Conservation (phyloP, 1,140 invertebrate genomes). For the Drosophila pallidifrons region DNA sequence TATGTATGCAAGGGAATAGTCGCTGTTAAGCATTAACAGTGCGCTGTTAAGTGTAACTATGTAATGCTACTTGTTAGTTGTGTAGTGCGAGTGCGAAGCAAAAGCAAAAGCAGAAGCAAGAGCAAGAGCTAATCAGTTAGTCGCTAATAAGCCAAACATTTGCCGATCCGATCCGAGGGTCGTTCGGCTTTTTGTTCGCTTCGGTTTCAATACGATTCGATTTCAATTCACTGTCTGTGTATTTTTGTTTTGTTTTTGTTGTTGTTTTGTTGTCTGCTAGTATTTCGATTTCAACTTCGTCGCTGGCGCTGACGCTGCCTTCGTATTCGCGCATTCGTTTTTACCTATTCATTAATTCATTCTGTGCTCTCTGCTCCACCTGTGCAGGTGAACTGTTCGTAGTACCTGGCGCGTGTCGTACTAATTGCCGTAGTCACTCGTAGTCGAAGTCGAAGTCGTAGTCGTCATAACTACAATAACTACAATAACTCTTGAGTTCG, state of each 20-base stretch:
- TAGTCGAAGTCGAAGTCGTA: conserved; percentile 20
- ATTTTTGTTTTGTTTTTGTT: background rate
- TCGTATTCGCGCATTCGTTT: conserved; percentile 13
- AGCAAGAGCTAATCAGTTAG: conserved; percentile 45
- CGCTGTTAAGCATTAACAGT: conserved; percentile 2
- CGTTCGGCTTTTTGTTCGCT: conserved; percentile 30
- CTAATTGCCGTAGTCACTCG: conserved; percentile 48
- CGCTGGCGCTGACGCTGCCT: background rate
- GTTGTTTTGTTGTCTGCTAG: conserved; percentile 11
- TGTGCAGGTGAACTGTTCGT: conserved; percentile 70
- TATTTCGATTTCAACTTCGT: conserved; percentile 35
- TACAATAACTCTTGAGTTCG: conserved; percentile 10
- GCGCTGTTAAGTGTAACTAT: conserved; percentile 10
- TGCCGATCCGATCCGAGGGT: conserved; percentile 37
- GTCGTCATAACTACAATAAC: conserved; percentile 35
- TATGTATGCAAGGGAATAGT: background rate
- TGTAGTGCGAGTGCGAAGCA: background rate
- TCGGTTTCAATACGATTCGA: conserved; percentile 25
- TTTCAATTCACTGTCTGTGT: conserved; percentile 19
- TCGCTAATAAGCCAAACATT: conserved; percentile 49
- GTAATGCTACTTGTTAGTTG: background rate
- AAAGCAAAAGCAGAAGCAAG: background rate
- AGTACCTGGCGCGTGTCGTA: conserved; percentile 50
- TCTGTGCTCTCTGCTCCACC: conserved; percentile 73
- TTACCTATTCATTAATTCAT: conserved; percentile 73